Evolutionary conservation across 2,888 invertebrate genomes (phyloP).

Genomic region (Mythimna loreyi): DNA sequence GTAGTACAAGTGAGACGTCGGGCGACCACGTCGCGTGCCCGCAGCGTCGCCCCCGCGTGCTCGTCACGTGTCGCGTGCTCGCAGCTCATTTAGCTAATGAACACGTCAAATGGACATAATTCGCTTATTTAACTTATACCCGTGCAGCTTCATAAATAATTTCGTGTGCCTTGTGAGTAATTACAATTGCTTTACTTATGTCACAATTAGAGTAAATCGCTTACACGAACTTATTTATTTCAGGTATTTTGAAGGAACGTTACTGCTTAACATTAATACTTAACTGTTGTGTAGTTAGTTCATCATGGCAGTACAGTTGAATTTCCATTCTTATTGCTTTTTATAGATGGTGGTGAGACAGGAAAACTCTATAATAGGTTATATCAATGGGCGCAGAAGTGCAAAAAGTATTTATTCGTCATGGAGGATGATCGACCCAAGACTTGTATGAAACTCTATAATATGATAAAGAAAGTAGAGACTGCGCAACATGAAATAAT

Average conservation of each 20-base stretch:
- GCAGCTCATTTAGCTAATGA: slow-evolving; percentile 66
- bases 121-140: slow-evolving; percentile 54
- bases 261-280: neutral
- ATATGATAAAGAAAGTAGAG: neutral
- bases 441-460: neutral
- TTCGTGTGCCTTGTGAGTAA: slow-evolving; percentile 38
- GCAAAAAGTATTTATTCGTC: neutral
- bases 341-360: neutral
- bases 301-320: neutral
- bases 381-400: neutral
- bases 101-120: slow-evolving; percentile 67
- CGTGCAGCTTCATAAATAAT: slow-evolving; percentile 41
- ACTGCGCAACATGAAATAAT: neutral
- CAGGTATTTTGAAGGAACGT: slow-evolving; percentile 16
- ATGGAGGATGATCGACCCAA: neutral
- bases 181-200: slow-evolving; percentile 49
- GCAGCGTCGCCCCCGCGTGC: slow-evolving; percentile 20
- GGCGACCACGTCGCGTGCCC: slow-evolving; percentile 28
- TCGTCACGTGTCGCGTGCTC: slow-evolving; percentile 48
- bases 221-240: slow-evolving; percentile 10
- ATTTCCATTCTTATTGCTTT: neutral
- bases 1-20: slow-evolving; percentile 9
- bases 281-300: neutral
- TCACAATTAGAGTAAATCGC: slow-evolving; percentile 39
- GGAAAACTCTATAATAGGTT: neutral